Evolutionary conservation across 1,140 invertebrate genomes (phyloP), one percentile per base, ranked within the genome.

Genomic region (Drosophila gunungcola): DNA sequence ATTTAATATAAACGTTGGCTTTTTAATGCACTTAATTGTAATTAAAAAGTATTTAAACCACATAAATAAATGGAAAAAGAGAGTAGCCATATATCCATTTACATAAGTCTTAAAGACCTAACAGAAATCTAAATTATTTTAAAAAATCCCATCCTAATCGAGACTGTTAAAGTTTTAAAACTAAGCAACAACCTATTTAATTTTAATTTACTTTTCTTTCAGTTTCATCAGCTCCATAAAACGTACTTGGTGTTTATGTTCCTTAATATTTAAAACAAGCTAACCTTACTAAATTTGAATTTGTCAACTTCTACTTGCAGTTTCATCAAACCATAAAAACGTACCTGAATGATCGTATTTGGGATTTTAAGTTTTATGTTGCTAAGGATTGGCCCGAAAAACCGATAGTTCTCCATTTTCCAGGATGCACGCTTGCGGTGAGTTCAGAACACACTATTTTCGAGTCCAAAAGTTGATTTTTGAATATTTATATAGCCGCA

Each of bases 361-460:
- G 96, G 96, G 95, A 97, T 89, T 97, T 97, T 93, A 94, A 96
- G 93, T 97, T 97, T 94, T 97, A 97, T 94, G 96, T 97, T 89
- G 95, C 95, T 88, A 96, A 97, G 93, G 95, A 94, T 92, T 97
- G 96, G 96, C 96, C 96, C 29, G 95, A 96, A 75, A 95, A 96
- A 80, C 95, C 96, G 65, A 95, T 97, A 88, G 96, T 96, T 90
- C 93, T 97, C 78, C 96, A 97, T 93, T 97, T 97, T 93, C 96
- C 96, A 64, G 96, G 96, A 91, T 96, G 96, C 94, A 97, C 96
- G 43, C 94, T 95, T 91, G 95, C 96, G 93, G 96, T 97, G 94
- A 95, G 94, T 94, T 61, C 3, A 32, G 1, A 3, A 27, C 3
- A 2, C 4, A 9, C 9, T 10, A 12, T 12, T 6, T 6, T 5